phyloP scores from a whole-genome alignment of 1,140 invertebrate genomes.

The Thaumetopoea pityocampa region DNA sequence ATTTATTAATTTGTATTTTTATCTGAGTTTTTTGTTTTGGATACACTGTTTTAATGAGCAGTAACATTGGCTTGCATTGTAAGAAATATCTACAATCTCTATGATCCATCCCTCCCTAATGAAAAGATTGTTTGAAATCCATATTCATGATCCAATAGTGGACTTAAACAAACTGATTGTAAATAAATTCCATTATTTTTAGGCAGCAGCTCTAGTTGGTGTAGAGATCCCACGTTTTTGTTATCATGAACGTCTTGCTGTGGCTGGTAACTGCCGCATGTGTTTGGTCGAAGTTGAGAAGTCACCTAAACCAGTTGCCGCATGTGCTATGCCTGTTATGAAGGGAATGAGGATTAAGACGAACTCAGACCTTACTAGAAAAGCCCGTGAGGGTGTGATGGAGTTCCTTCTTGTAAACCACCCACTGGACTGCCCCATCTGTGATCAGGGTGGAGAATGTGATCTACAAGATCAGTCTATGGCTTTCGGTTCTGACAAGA shows the following conservation, averaged over 20 bases:
- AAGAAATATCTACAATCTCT: too few relatives aligned
- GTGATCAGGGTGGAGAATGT: conserved; percentile 99
- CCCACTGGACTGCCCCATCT: conserved; percentile 99
- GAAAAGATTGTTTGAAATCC: too few relatives aligned
- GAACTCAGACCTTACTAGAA: conserved; percentile 94
- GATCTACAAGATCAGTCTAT: conserved; percentile 99
- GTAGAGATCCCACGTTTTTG: conserved; percentile 99
- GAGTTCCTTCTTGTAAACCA: conserved; percentile 99
- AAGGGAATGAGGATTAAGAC: conserved; percentile 98
- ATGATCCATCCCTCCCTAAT: too few relatives aligned
- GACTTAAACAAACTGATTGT: too few relatives aligned
- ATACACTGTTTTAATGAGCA: too few relatives aligned
- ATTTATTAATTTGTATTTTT: too few relatives aligned
- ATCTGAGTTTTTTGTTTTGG: too few relatives aligned
- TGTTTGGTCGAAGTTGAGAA: conserved; percentile 99
- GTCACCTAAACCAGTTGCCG: conserved; percentile 95
- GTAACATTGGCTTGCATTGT: too few relatives aligned
- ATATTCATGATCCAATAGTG: too few relatives aligned
- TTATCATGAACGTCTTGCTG: conserved; percentile 98
- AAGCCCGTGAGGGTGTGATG: conserved; percentile 98
- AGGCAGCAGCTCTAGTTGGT: conserved; percentile 96
- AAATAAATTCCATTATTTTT: conserved; percentile 5
- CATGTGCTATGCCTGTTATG: conserved; percentile 99
- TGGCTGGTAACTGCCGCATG: conserved; percentile 99
- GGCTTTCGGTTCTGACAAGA: conserved; percentile 98